A percentile compares a stretch with the other conserved stretches of the same genome.
phyloP scores from a whole-genome alignment of 37 sponge, comb jelly and placozoan genomes.

The Chondrilla cf. caribensis region DNA sequence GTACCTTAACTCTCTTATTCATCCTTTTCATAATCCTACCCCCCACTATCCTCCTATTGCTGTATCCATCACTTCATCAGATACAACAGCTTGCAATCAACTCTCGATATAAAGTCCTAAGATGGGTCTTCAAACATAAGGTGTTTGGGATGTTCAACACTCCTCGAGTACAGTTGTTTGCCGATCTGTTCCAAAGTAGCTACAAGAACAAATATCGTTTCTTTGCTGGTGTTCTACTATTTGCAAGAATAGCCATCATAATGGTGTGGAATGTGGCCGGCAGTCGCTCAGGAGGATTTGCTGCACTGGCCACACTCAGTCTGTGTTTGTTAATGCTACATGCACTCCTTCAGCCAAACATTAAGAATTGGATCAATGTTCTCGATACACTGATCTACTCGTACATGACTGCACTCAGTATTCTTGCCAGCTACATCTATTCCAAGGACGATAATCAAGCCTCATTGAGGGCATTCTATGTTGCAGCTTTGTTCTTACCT shows the following conservation, averaged over 20 bases:
- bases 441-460: too few relatives aligned
- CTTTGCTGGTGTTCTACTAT: conserved; percentile 3
- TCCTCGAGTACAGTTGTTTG: background rate
- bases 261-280: background rate
- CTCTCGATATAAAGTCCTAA: background rate
- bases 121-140: background rate
- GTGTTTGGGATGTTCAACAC: background rate
- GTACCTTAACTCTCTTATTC: background rate
- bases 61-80: background rate
- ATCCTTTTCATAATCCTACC: background rate
- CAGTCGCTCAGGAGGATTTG: background rate
- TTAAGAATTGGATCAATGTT: background rate
- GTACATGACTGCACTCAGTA: background rate
- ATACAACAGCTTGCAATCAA: background rate
- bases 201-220: background rate
- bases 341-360: background rate
- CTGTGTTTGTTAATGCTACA: background rate
- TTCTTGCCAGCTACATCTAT: background rate
- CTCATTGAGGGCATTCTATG: too few relatives aligned
- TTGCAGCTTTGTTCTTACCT: too few relatives aligned
- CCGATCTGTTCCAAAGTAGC: conserved; percentile 9
- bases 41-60: background rate
- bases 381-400: conserved; percentile 1
- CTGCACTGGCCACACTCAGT: background rate
- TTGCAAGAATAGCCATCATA: background rate